phyloP scores from a whole-genome alignment of 2,888 invertebrate genomes.

The Acanthosepion pharaonis region DNA sequence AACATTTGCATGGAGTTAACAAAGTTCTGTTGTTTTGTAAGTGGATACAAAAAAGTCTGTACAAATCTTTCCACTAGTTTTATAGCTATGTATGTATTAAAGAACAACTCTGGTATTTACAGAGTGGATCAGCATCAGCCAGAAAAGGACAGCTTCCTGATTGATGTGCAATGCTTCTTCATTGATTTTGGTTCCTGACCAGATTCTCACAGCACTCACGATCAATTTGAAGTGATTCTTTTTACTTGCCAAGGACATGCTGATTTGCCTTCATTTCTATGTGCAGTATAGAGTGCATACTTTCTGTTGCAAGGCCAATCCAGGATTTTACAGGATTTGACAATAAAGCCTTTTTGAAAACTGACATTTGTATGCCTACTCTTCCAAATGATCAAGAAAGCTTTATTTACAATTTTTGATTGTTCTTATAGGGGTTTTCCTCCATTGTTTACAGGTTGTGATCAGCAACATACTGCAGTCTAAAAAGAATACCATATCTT shows the following conservation, averaged over 20 bases:
- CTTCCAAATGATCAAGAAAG: neutral
- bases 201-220: neutral
- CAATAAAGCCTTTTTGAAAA: neutral
- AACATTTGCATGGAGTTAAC: too few species aligned
- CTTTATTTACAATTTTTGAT: neutral
- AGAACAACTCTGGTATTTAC: neutral
- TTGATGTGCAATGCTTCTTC: neutral
- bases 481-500: neutral
- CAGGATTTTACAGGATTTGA: neutral
- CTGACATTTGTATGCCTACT: neutral
- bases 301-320: neutral
- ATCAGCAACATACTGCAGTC: neutral
- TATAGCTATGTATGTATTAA: too few species aligned
- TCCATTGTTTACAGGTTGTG: neutral
- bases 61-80: too few species aligned
- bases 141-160: neutral
- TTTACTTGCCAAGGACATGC: neutral
- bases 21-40: too few species aligned
- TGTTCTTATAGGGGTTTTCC: neutral
- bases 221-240: slow-evolving; percentile 23
- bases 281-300: too few species aligned
- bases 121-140: neutral
- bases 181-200: neutral
- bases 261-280: neutral
- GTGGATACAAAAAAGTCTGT: too few species aligned